Conservation (phyloP, 2,113 vertebrate species). For the Petrocephalus microphthalmus region DNA sequence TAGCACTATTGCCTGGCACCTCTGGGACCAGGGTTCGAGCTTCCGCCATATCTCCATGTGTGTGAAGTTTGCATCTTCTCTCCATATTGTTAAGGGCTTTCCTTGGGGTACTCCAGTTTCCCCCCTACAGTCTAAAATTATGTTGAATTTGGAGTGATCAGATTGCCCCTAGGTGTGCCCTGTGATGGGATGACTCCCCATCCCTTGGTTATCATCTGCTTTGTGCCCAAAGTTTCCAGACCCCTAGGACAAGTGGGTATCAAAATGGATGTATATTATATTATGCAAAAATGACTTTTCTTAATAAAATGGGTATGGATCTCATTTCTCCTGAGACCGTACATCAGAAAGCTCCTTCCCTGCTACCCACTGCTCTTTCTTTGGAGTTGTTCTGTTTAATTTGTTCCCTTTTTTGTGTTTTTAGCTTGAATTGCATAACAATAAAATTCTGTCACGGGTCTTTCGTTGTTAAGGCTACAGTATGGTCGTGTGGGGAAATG, state of each 20-base stretch:
- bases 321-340: background rate
- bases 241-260: background rate
- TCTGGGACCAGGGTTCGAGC: background rate
- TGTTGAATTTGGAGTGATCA: background rate
- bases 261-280: background rate
- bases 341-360: background rate
- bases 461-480: background rate
- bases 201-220: background rate
- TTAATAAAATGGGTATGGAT: background rate
- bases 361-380: background rate
- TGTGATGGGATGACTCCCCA: background rate
- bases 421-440: background rate
- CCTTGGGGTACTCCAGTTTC: background rate
- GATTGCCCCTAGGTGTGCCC: background rate
- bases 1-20: background rate
- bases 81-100: background rate
- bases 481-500: slow-evolving; percentile 4
- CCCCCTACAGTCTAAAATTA: background rate
- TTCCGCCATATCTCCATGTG: background rate
- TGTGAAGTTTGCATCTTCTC: background rate
- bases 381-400: background rate
- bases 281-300: background rate
- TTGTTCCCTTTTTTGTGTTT: background rate
- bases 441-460: background rate
- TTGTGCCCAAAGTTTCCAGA: background rate